Evolutionary conservation across 2,113 vertebrate genomes (phyloP), one percentile per base, ranked within the genome.

Genomic region (Heteronetta atricapilla): DNA sequence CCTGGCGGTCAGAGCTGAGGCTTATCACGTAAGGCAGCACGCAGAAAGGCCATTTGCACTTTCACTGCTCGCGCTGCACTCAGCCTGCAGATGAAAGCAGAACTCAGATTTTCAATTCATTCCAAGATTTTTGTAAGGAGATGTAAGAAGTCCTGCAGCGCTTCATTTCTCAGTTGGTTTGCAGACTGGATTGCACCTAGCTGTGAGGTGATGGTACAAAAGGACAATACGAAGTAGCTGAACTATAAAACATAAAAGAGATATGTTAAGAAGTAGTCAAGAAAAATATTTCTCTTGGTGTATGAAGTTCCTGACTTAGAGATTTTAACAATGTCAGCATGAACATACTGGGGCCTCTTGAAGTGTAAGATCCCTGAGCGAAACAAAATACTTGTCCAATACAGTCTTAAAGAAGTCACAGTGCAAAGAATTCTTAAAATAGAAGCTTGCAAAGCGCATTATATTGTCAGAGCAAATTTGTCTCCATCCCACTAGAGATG

Each of bases 391-490:
- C 38, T 81, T 68, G 48, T 36, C 72, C 90, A 74, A 55, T 84
- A 88, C 42, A 40, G 81, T 60, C 95, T 92, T 74, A 0, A 86
- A 83, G 92, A 92, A 95, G 68, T 55, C 85, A 86, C 29, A 73
- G 56, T 4, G 34, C 69, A 93, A 81, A 85, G 90, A 92, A 94
- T 74, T 79, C 93, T 90, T 95, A 94, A 96, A 97, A 96, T 96
- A 96, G 89, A 95, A 82, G 59, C 26, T 89, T 78, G 88, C 82
- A 95, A 94, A 95, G 84, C 20, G 15, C 78, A 94, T 91, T 86
- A 95, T 66, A 86, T 81, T 97, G 95, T 94, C 95, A 96, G 73
- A 92, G 58, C 89, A 94, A 96, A 91, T 88, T 74, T 92, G 88
- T 64, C 60, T 90, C 93, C 80, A 93, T 89, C 88, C 87, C 1